A percentile compares a stretch with the other conserved stretches of the same genome.
Conservation (phyloP, 2,113 vertebrate genomes). For the Vidua macroura region DNA sequence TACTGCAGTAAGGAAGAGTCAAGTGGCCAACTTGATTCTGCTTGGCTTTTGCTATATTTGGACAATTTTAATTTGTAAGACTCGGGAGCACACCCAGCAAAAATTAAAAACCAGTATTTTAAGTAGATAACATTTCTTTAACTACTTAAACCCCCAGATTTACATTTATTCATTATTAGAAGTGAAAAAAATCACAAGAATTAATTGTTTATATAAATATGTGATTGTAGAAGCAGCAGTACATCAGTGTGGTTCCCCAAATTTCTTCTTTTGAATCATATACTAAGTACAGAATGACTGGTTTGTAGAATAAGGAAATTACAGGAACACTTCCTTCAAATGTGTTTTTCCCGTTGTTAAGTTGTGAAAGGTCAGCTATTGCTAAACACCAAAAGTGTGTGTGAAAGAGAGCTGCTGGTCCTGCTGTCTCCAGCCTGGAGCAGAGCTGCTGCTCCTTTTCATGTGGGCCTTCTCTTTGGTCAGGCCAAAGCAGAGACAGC, state of each 20-base stretch:
- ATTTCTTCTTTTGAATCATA: neutral
- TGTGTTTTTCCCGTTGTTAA: neutral
- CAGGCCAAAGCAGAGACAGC: neutral
- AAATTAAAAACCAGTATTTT: neutral
- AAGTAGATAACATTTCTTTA: neutral
- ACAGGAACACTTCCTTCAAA: constrained; percentile 24
- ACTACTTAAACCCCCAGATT: neutral
- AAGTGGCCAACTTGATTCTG: neutral
- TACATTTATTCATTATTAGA: neutral
- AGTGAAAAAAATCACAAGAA: neutral
- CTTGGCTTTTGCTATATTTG: neutral
- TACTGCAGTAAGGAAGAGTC: neutral
- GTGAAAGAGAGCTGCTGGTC: constrained; percentile 19
- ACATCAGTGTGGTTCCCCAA: neutral
- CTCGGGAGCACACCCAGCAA: neutral
- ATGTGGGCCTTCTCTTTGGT: neutral
- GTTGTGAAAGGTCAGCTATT: constrained; percentile 54
- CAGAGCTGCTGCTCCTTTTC: neutral
- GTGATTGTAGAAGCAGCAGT: neutral
- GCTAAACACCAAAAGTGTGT: neutral
- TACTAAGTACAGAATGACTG: neutral
- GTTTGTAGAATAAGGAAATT: constrained; percentile 34
- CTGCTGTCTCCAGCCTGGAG: fast-evolving
- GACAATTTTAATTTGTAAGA: neutral
- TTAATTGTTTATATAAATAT: neutral